These are phyloP conservation scores for Amiota mariae DNA, from an alignment of 2,888 invertebrate genomes.

Conservation along the genomic window DNA sequence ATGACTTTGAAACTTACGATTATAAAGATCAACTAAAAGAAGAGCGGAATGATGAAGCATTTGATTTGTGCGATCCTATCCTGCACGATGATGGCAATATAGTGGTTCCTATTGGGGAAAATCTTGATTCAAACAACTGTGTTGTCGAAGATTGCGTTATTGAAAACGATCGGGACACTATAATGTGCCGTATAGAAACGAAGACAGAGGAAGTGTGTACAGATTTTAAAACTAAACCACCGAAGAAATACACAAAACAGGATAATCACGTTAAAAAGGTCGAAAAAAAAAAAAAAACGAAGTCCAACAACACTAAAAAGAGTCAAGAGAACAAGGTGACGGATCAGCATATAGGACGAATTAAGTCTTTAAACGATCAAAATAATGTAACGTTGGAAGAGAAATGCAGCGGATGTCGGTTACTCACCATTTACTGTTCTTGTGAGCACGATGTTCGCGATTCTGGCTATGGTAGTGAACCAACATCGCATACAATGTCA, in stretches of 20 bases:
- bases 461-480: constrained; percentile 90
- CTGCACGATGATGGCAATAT: constrained; percentile 59
- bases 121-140: constrained; percentile 16
- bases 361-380: constrained; percentile 25
- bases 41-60: constrained; percentile 53
- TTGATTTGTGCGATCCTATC: constrained; percentile 45
- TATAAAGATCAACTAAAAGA: constrained; percentile 28
- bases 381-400: constrained; percentile 29
- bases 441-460: constrained; percentile 78
- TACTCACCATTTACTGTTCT: constrained; percentile 68
- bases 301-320: constrained; percentile 47
- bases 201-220: constrained; percentile 42
- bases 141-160: constrained; percentile 57
- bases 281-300: constrained; percentile 64
- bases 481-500: constrained; percentile 79
- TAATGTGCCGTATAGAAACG: background rate
- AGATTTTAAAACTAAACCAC: constrained; percentile 61
- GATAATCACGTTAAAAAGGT: constrained; percentile 9
- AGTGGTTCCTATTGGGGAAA: background rate
- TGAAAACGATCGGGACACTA: constrained; percentile 37
- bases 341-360: constrained; percentile 27
- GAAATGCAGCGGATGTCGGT: constrained; percentile 68
- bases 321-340: constrained; percentile 29
- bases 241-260: constrained; percentile 51
- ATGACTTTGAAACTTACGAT: background rate